Percentiles rank a stretch among this genome's conserved stretches.
phyloP scores from a whole-genome alignment of 2,888 invertebrate species.

The Xestia c-nigrum region DNA sequence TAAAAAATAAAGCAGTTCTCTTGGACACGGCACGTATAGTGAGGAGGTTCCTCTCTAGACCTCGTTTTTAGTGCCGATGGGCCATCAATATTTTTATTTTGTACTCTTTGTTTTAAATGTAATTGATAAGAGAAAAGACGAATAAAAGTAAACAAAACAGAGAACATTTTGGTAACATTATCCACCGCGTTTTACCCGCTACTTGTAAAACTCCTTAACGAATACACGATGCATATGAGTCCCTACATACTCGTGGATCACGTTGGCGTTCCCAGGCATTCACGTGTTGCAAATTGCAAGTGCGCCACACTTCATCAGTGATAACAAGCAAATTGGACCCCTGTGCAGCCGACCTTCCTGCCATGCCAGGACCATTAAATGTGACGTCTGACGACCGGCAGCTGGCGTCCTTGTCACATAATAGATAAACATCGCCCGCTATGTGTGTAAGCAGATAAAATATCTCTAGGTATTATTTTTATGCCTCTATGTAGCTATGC shows the following conservation, averaged over 20 bases:
- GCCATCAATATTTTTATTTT: too few relatives aligned
- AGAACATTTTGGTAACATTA: neutral
- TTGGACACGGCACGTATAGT: too few relatives aligned
- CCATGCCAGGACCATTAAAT: conserved; percentile 35
- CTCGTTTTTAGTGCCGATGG: too few relatives aligned
- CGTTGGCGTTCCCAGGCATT: neutral
- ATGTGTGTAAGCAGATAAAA: conserved; percentile 9
- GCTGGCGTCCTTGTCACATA: conserved; percentile 36
- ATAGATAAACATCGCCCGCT: conserved; percentile 34
- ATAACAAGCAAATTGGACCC: conserved; percentile 40
- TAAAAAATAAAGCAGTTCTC: too few relatives aligned
- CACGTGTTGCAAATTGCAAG: conserved; percentile 21
- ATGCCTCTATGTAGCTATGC: neutral
- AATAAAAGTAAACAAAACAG: neutral
- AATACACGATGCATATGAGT: neutral
- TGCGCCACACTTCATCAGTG: conserved; percentile 12
- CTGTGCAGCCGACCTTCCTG: conserved; percentile 43
- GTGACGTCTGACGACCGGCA: conserved; percentile 29
- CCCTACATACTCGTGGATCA: neutral
- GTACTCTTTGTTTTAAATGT: too few relatives aligned
- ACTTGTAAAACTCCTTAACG: neutral
- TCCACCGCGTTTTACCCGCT: neutral
- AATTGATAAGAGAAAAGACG: too few relatives aligned
- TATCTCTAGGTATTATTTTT: neutral
- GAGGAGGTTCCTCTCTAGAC: too few relatives aligned